Base-by-base conservation (phyloP, 2,888 invertebrate species). In the Loripinus fragilis region DNA sequence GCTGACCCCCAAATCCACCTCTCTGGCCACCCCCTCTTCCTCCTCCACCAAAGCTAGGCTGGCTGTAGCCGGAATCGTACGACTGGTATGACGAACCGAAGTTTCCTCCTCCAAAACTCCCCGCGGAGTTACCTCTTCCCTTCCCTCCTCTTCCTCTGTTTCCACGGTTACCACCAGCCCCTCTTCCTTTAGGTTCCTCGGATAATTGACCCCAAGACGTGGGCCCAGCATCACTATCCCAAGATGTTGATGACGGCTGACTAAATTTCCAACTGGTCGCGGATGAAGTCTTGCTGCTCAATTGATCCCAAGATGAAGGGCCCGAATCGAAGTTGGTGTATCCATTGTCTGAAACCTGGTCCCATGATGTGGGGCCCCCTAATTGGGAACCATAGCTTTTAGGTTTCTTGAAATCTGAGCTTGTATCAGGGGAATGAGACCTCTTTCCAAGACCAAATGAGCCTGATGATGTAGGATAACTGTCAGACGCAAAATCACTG, bases 141-240 rank as follows among this genome's bases (percentile, higher is more conserved):
- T 3, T 38, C 15, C 67, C 67, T 45, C 68, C 69, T n/a, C 65
- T 30, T 17, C 35, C n/a, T 7, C 52, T 45, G 15, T 45, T 41
- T 23, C 74, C 52, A 2, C 72, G 45, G n/a, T 76, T 60, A 20
- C 71, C 69, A 28, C 69, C 25, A 20, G 77, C 78, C 5, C 78
- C 70, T 15, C 72, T 60, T 5, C 73, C 67, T 25, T 68, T 38
- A 5, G 70, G 41, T 60, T 35, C 74, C 38, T 42, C 15, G 15
- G 60, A 41, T 7, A 71, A 8, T 25, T 71, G 71, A 30, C 45
- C 60, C 71, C 71, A 71, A 25, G 71, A 71, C 0, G 71, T 71
- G 3, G 55, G 38, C 23, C 55, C 71, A 1, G 60, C 15, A 2
- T 28, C 50, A 10, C 15, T 5, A 52, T 52, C 52, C 52, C 52